Conservation (phyloP, 2,113 vertebrate species). For the Bubo scandiacus region DNA sequence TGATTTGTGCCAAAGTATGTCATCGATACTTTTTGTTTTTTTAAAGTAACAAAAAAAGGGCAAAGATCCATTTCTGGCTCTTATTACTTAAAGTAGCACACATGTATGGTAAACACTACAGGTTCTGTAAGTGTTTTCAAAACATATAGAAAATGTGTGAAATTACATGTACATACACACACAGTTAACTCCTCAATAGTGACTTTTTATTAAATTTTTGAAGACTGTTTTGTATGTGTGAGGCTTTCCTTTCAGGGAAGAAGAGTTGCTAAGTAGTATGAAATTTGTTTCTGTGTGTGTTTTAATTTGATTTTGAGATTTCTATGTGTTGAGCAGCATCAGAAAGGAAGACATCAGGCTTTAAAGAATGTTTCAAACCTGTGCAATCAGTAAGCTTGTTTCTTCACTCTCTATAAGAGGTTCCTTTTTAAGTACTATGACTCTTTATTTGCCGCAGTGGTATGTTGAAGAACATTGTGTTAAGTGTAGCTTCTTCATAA, state of each 20-base stretch:
- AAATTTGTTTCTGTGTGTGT: background rate
- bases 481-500: background rate
- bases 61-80: background rate
- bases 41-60: background rate
- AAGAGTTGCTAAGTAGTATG: background rate
- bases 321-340: background rate
- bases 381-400: background rate
- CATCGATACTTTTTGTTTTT: background rate
- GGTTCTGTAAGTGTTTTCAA: background rate
- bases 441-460: background rate
- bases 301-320: background rate
- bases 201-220: background rate
- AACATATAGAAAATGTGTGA: background rate
- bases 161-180: background rate
- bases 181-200: background rate
- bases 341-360: background rate
- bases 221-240: background rate
- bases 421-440: background rate
- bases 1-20: background rate
- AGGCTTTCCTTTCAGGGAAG: background rate
- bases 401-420: background rate
- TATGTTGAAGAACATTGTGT: background rate
- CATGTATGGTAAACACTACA: background rate
- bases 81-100: background rate
- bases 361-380: background rate